Percentiles rank a stretch among this genome's conserved stretches.
Evolutionary conservation across 2,888 invertebrate genomes (phyloP).

Genomic region (Oscheius sp.): DNA sequence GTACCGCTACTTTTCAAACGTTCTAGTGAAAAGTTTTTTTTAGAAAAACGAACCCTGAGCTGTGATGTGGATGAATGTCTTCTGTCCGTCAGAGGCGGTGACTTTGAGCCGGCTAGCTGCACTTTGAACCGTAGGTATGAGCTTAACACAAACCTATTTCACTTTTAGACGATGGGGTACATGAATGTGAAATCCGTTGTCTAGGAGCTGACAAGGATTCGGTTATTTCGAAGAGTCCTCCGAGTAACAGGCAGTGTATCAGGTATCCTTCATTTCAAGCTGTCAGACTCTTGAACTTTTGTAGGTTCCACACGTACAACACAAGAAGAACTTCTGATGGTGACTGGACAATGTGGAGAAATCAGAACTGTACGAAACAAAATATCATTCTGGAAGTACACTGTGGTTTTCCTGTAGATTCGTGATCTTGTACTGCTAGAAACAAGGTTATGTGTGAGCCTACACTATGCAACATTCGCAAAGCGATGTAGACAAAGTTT

Average conservation of each 20-base stretch:
- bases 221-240: constrained; percentile 62
- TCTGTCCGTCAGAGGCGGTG: constrained; percentile 11
- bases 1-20: background rate
- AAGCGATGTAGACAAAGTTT: too few relatives aligned
- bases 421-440: background rate
- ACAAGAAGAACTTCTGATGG: constrained; percentile 40
- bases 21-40: background rate
- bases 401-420: constrained; percentile 56
- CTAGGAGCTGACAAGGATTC: constrained; percentile 62
- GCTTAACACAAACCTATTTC: background rate
- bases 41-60: constrained; percentile 30
- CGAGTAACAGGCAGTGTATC: constrained; percentile 55
- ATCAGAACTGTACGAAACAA: constrained; percentile 41
- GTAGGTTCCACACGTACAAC: constrained; percentile 60
- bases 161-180: constrained; percentile 18
- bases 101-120: constrained; percentile 22
- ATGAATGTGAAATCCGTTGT: constrained; percentile 54
- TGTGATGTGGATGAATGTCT: constrained; percentile 37
- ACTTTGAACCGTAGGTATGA: background rate
- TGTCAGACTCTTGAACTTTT: background rate
- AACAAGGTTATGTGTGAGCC: too few relatives aligned
- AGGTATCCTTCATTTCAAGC: constrained; percentile 24
- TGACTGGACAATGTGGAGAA: constrained; percentile 57
- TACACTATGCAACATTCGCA: too few relatives aligned
- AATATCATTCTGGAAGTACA: constrained; percentile 59